Base-by-base conservation (phyloP, 2,888 invertebrate species). In the Leptopilina myrica region DNA sequence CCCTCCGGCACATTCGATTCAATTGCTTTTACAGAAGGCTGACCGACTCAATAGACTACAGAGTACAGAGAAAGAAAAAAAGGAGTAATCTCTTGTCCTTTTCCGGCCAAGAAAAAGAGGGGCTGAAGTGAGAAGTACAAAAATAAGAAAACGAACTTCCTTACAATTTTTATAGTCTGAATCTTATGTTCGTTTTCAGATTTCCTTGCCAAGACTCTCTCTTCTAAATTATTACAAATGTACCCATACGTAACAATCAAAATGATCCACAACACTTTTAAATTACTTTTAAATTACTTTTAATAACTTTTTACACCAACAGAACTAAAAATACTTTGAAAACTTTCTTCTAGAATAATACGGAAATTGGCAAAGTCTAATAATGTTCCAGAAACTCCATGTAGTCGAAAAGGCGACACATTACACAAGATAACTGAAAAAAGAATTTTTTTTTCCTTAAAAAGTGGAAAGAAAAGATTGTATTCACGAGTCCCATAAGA, bases 1-100 rank as follows among this genome's bases (percentile, higher is more conserved):
- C 84, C 83, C 84, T 80, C 79, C 82, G 82, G 81, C 85, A 84
- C 84, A 84, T 87, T 87, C 87, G 86, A 88, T 88, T 88, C 87
- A 87, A 88, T 89, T 87, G 86, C 86, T 84, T 81, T 84, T 80
- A 76, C 80, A 81, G 85, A 80, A 84, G 80, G 80, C 86, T 84
- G 85, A 82, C 83, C 87, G 84, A 82, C 80, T 83, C 80, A 81
- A 83, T 83, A 69, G 81, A 83, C 33, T 53, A 69, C 12, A 14
- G 20, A 26, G 14, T 12, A 7, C 53, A 49, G 15, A 62, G 62
- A 62, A 20, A 15, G 62, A 62, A 15, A 62, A 20, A 62, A 62
- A 62, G 3, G 8, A 15, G 9, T 49, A 53, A 5, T 69, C 49
- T 26, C 69, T 69, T 26, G 49, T 69, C 20, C 69, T 53, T 49